These are phyloP conservation scores for Tenthredo notha DNA, from an alignment of 2,888 invertebrate species.

Conservation along the genomic window DNA sequence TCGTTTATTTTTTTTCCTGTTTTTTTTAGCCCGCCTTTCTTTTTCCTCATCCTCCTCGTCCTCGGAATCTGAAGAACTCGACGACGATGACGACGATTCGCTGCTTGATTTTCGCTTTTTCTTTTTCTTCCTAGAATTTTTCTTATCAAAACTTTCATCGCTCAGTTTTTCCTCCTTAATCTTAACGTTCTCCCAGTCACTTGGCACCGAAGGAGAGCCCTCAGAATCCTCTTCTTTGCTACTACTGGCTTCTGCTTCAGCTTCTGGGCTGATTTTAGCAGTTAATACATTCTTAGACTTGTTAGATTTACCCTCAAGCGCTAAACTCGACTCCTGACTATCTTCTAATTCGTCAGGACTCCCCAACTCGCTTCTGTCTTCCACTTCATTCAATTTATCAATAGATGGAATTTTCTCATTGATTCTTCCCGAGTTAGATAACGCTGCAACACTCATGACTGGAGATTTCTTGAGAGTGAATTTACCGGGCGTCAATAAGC, in stretches of 20 bases:
- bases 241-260: conserved; percentile 29
- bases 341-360: conserved; percentile 57
- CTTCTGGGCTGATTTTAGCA: not conserved
- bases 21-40: not conserved
- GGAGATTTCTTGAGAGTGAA: conserved; percentile 7
- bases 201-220: conserved; percentile 68
- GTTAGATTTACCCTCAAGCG: not conserved
- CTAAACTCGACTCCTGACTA: conserved; percentile 36
- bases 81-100: conserved; percentile 60
- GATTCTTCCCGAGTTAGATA: not conserved
- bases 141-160: conserved; percentile 64
- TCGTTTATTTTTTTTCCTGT: conserved; percentile 58
- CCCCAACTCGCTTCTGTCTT: not conserved
- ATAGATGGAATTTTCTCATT: not conserved
- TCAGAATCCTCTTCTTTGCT: conserved; percentile 52
- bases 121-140: conserved; percentile 48
- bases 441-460: not conserved
- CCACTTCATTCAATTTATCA: not conserved
- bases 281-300: not conserved
- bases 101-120: conserved; percentile 57
- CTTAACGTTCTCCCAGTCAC: conserved; percentile 72
- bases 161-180: conserved; percentile 72
- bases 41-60: conserved; percentile 56
- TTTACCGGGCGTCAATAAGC: not conserved
- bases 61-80: conserved; percentile 66